These are phyloP conservation scores for Rallus crepitans DNA, from an alignment of 2,797 vertebrate species.

Conservation along the genomic window DNA sequence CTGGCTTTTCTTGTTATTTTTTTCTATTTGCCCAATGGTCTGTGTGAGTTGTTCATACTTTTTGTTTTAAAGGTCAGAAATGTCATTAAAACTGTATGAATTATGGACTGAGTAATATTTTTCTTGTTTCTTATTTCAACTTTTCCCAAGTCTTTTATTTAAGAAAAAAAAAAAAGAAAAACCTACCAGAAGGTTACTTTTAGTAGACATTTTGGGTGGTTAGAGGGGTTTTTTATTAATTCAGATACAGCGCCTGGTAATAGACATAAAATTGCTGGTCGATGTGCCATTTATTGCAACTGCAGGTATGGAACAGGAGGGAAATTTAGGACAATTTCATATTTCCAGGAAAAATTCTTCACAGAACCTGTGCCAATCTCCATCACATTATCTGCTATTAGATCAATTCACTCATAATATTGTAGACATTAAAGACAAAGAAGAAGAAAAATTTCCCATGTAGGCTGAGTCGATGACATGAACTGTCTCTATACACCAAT, in stretches of 20 bases:
- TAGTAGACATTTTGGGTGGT: not conserved
- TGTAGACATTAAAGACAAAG: not conserved
- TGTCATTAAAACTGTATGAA: slow-evolving; percentile 46
- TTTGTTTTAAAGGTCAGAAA: slow-evolving; percentile 69
- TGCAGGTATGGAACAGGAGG: not conserved
- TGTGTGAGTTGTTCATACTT: slow-evolving; percentile 37
- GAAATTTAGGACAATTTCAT: not conserved
- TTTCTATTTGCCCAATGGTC: not conserved
- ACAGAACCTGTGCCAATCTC: not conserved
- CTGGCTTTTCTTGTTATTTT: not conserved
- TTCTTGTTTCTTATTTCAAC: slow-evolving; percentile 1
- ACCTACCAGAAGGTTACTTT: not conserved
- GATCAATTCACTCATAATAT: not conserved
- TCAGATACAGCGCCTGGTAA: not conserved
- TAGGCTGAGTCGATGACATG: not conserved
- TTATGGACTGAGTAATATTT: slow-evolving; percentile 5
- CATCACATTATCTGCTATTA: not conserved
- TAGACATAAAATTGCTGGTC: not conserved
- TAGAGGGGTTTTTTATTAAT: not conserved
- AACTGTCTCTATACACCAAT: not conserved
- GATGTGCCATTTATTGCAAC: not conserved
- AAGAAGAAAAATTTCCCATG: not conserved
- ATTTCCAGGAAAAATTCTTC: not conserved
- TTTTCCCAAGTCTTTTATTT: not conserved
- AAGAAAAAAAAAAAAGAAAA: not conserved